phyloP scores from a whole-genome alignment of 2,888 invertebrate species.

The Papilio elwesi region DNA sequence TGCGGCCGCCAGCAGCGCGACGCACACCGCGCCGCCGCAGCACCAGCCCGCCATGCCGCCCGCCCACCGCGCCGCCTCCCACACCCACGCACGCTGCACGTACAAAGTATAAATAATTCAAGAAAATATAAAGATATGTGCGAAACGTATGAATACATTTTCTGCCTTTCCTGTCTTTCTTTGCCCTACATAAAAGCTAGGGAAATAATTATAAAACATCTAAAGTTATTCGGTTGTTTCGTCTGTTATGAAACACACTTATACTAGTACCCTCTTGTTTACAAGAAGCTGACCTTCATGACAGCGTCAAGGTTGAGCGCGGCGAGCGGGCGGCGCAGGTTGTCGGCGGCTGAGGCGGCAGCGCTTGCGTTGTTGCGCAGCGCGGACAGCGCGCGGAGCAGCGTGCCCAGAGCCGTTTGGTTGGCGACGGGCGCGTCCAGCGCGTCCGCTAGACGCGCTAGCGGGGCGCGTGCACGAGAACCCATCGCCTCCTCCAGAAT shows the following conservation, averaged over 20 bases:
- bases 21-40: slow-evolving; percentile 93
- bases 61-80: slow-evolving; percentile 93
- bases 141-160: too few relatives aligned
- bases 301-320: slow-evolving; percentile 87
- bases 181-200: too few relatives aligned
- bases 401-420: slow-evolving; percentile 89
- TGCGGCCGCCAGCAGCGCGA: slow-evolving; percentile 94
- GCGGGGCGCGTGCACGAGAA: slow-evolving; percentile 87
- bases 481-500: slow-evolving; percentile 90
- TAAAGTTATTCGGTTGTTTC: too few relatives aligned
- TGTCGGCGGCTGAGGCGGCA: slow-evolving; percentile 90
- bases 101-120: slow-evolving; percentile 19
- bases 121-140: neutral
- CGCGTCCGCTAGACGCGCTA: slow-evolving; percentile 89
- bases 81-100: slow-evolving; percentile 87
- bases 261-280: neutral
- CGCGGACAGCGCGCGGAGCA: slow-evolving; percentile 88
- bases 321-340: slow-evolving; percentile 88
- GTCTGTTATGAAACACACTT: too few relatives aligned
- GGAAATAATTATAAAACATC: too few relatives aligned
- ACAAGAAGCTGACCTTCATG: slow-evolving; percentile 65
- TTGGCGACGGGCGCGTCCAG: slow-evolving; percentile 91
- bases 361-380: slow-evolving; percentile 90
- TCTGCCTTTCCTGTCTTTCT: too few relatives aligned
- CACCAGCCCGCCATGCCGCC: slow-evolving; percentile 95